Evolutionary conservation across 2,888 invertebrate genomes (phyloP), one percentile per base, ranked within the genome.

Genomic region (Brenthis hecate): DNA sequence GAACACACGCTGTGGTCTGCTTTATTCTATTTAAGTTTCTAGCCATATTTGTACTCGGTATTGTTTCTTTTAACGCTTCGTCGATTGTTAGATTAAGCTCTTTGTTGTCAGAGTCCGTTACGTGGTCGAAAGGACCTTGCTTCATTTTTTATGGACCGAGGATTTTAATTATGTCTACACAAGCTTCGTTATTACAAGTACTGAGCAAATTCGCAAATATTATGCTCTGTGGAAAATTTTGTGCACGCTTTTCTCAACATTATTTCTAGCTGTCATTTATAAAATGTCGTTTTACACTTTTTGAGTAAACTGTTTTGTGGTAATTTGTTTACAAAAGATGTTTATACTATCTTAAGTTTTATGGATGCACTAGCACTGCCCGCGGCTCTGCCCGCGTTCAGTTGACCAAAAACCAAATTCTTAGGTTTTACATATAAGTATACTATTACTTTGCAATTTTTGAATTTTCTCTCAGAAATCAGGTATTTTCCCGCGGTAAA

Each of bases 21-120:
- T 75, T 76, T 71, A 73, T 67, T 75, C 73, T 70, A 72, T 75
- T 75, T 74, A 73, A 73, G 71, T 74, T 75, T 73, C 68, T 55
- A 67, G 69, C 65, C 72, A 72, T 72, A 65, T 74, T 68, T 68
- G 66, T 61, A 56, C 32, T 56, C 60, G 51, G 55, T 55, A 64
- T 69, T 70, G 51, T 71, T 61, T 66, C 66, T 61, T 51, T 66
- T 66, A 60, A 64, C 56, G 56, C 65, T 56, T 56, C 65, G 62
- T 51, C 36, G 56, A 69, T 58, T 62, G 66, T 64, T 70, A 68
- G 64, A 72, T 70, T 70, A 68, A 72, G 51, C 53, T 68, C 56
- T 65, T 70, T 61, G 68, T 70, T 63, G 56, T 63, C 8, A 8
- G 53, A 62, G 55, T 14, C 36, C 64, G 64, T 51, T 54, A 57